Evolutionary conservation across 2,797 vertebrate species (phyloP).

Genomic region (Hyperoplus lanceolatus): DNA sequence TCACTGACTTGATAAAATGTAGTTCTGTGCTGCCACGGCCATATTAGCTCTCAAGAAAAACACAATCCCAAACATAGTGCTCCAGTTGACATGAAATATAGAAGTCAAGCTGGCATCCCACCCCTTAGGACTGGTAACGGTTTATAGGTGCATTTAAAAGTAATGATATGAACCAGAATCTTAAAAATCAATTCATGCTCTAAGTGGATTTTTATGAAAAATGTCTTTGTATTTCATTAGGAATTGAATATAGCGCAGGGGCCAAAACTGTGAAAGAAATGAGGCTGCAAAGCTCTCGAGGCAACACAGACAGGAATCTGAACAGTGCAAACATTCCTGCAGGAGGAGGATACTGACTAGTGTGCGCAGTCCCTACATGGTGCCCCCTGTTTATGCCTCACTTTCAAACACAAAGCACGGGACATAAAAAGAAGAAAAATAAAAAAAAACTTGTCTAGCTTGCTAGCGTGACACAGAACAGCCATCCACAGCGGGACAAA

Average conservation of each 20-base stretch:
- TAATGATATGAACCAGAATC: slow-evolving; percentile 27
- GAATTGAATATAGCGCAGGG: background rate
- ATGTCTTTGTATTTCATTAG: slow-evolving; percentile 10
- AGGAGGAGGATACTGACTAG: slow-evolving; percentile 37
- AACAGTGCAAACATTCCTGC: slow-evolving; percentile 62
- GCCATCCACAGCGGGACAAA: slow-evolving; percentile 49
- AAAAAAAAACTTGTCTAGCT: background rate
- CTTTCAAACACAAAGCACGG: slow-evolving; percentile 54
- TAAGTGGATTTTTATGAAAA: slow-evolving; percentile 9
- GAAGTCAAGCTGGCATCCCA: slow-evolving; percentile 36
- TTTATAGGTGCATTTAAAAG: slow-evolving; percentile 45
- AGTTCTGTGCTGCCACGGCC: slow-evolving; percentile 19
- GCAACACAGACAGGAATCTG: slow-evolving; percentile 64
- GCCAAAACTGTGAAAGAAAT: slow-evolving; percentile 27
- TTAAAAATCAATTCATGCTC: slow-evolving; percentile 28
- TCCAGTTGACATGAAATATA: slow-evolving; percentile 30
- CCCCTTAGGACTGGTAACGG: slow-evolving; percentile 14
- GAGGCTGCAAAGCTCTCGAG: slow-evolving; percentile 36
- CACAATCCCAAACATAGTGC: slow-evolving; percentile 25
- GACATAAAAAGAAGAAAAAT: slow-evolving; percentile 51
- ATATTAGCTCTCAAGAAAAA: background rate
- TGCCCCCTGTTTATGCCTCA: slow-evolving; percentile 55
- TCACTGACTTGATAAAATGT: background rate
- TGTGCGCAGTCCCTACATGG: slow-evolving; percentile 66
- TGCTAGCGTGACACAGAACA: slow-evolving; percentile 49